Evolutionary conservation across 2,113 vertebrate genomes (phyloP).

Genomic region (Cavia porcellus): DNA sequence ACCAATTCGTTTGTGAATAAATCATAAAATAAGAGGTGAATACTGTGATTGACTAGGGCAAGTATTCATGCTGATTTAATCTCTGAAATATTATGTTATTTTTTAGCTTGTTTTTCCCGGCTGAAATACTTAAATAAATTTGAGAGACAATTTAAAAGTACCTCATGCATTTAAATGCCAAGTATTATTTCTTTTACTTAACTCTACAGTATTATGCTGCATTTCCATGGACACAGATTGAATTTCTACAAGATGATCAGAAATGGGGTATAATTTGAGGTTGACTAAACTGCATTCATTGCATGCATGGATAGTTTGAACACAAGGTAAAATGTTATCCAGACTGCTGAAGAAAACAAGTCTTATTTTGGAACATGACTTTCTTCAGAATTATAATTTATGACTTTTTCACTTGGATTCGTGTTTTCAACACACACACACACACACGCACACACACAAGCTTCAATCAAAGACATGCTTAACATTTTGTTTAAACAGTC

Average conservation of each 20-base stretch:
- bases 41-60: slow-evolving; percentile 44
- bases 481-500: slow-evolving; percentile 59
- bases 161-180: slow-evolving; percentile 74
- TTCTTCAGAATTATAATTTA: slow-evolving; percentile 81
- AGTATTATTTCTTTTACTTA: slow-evolving; percentile 71
- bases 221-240: slow-evolving; percentile 75
- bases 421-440: slow-evolving; percentile 75
- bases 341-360: slow-evolving; percentile 84
- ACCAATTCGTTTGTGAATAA: slow-evolving; percentile 48
- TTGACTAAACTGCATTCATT: slow-evolving; percentile 73
- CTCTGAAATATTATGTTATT: slow-evolving; percentile 55
- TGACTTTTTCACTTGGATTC: slow-evolving; percentile 82
- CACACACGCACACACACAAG: not conserved
- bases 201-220: slow-evolving; percentile 43
- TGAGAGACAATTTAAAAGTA: slow-evolving; percentile 65
- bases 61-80: slow-evolving; percentile 60
- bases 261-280: slow-evolving; percentile 75
- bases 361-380: slow-evolving; percentile 83
- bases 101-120: slow-evolving; percentile 67
- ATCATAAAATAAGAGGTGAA: slow-evolving; percentile 32
- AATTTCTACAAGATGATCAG: slow-evolving; percentile 63
- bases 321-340: slow-evolving; percentile 84
- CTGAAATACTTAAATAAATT: slow-evolving; percentile 67
- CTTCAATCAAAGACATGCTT: slow-evolving; percentile 70
- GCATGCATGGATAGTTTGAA: slow-evolving; percentile 84